phyloP scores from a whole-genome alignment of 64 coral and sea anemone genomes.

The Dendronephthya gigantea region DNA sequence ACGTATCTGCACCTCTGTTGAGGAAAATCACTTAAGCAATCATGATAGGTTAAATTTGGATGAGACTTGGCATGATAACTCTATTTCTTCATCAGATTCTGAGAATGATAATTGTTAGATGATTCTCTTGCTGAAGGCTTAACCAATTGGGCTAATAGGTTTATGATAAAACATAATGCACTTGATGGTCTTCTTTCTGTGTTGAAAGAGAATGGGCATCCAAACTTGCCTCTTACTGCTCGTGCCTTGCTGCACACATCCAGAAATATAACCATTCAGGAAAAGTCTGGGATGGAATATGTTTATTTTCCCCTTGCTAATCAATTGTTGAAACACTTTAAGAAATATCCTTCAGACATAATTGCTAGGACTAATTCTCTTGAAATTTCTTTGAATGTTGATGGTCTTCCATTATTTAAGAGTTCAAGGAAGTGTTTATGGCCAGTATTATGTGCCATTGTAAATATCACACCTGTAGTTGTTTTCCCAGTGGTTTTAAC shows the following conservation, averaged over 20 bases:
- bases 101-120: too few relatives aligned
- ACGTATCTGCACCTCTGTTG: too few relatives aligned
- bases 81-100: too few relatives aligned
- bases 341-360: background rate
- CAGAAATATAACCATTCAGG: background rate
- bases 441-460: background rate
- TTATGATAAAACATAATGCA: background rate
- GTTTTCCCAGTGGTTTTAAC: background rate
- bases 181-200: background rate
- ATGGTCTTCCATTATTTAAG: background rate
- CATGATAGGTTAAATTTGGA: too few relatives aligned
- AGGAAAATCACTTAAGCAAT: too few relatives aligned
- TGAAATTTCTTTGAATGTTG: background rate
- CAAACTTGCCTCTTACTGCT: background rate
- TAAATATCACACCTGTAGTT: background rate
- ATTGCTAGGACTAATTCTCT: background rate
- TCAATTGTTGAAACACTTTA: background rate
- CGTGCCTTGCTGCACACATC: background rate
- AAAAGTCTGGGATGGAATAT: constrained; percentile 7
- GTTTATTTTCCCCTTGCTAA: background rate
- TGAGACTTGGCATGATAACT: too few relatives aligned
- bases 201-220: background rate
- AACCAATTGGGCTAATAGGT: too few relatives aligned
- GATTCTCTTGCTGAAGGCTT: too few relatives aligned
- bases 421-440: background rate